Conservation (phyloP, 2,113 vertebrate genomes). For the Mionectes macconnelli region DNA sequence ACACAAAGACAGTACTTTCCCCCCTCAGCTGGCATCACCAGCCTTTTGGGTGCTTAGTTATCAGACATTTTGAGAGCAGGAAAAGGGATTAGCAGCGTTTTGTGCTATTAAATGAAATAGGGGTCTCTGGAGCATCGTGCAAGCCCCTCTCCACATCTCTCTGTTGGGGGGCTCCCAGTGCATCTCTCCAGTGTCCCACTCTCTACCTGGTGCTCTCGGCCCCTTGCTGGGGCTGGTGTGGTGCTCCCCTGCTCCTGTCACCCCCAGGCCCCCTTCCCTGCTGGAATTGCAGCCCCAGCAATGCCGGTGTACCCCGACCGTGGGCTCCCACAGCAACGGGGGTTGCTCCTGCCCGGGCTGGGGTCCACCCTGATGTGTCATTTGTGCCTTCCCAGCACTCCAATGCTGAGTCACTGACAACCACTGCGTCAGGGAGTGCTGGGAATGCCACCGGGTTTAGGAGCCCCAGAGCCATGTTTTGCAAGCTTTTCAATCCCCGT, state of each 20-base stretch:
- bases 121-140: no score
- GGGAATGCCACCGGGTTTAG: not conserved
- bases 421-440: conserved; percentile 2
- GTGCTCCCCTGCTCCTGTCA: not conserved
- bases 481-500: accelerated
- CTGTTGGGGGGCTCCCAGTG: not conserved
- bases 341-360: not conserved
- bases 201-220: not conserved
- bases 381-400: not conserved
- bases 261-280: not conserved
- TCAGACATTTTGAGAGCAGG: not conserved
- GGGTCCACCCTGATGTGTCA: not conserved
- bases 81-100: not conserved
- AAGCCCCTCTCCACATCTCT: no score
- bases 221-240: not conserved
- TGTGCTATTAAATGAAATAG: accelerated
- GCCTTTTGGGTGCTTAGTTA: not conserved
- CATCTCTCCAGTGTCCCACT: not conserved
- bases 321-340: no score
- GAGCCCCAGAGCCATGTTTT: not conserved
- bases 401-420: conserved; percentile 62
- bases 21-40: not conserved
- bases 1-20: not conserved
- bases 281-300: not conserved
- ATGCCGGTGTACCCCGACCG: accelerated